Evolutionary conservation across 2,888 invertebrate species (phyloP), one percentile per base, ranked within the genome.

Genomic region (Clistopyga incitator): DNA sequence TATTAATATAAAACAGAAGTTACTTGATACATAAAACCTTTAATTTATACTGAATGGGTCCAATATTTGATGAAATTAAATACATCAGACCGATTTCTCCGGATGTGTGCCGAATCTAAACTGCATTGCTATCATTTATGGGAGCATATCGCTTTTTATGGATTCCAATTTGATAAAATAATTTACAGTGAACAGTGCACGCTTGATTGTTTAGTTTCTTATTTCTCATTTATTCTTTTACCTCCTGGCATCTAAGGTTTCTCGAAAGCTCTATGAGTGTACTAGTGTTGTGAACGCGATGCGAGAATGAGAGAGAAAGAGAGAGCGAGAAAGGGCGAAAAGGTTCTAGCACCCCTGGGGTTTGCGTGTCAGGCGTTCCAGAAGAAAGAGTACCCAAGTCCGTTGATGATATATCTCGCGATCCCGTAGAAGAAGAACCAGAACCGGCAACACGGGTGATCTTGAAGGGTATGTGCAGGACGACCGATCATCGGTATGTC

Each of bases 401-500:
- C 4, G 25, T 25, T 45, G 47, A 59, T 56, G 47, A 72, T 72
- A 72, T 61, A 47, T 59, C 34, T 72, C 72, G 11, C 10, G 59
- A 6, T 47, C 34, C 18, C 25, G 59, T n/a, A 47, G 45, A 47
- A 61, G 59, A 45, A 38, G 71, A 52, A 52, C 20, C 54, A 23
- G 20, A 13, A 38, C 10, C 20, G 61, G 52, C 65, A 34, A 56
- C 52, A 34, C 4, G 79, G 76, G 59, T 54, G 65, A 67, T 61
- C 79, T 79, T 61, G 47, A 38, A 2, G 38, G 56, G 38, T 59
- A 78, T 23, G 3, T 23, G 72, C 72, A 54, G 50, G 76, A 45
- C 75, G 59, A 25, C 70, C 18, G 59, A 83, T 67, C 78, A 70
- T 56, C 75, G 65, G 42, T 20, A 67, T 45, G 47, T n/a, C 29